Percentiles rank a stretch among this genome's conserved stretches.
Evolutionary conservation across 2,797 vertebrate genomes (phyloP).

Genomic region (Karalla daura): DNA sequence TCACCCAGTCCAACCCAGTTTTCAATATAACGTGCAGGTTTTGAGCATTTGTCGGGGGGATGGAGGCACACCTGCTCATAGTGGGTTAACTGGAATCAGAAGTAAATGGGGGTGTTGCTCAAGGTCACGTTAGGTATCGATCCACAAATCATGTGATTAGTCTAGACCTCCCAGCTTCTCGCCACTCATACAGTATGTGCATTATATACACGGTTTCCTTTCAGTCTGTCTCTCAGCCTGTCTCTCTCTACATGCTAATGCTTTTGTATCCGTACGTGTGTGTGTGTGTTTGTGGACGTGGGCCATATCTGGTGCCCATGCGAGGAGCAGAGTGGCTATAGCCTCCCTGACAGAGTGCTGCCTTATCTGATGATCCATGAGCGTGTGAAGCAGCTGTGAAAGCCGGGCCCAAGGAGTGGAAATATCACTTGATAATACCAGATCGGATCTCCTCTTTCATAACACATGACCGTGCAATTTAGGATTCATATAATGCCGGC

Average conservation of each 20-base stretch:
- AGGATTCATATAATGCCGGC: constrained; percentile 45
- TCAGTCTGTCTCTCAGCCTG: not conserved
- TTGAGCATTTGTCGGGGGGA: too few species aligned
- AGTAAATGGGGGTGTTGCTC: not conserved
- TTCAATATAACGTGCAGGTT: too few species aligned
- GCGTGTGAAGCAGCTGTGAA: constrained; percentile 45
- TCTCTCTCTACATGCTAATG: not conserved
- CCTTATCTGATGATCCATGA: constrained; percentile 74
- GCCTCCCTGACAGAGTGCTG: constrained; percentile 53
- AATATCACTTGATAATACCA: constrained; percentile 62
- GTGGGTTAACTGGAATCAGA: too few species aligned
- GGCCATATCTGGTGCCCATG: constrained; percentile 17
- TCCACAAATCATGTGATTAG: constrained; percentile 18
- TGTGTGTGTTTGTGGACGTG: not conserved
- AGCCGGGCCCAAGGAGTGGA: constrained; percentile 49
- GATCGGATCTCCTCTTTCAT: constrained; percentile 54
- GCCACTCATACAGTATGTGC: not conserved
- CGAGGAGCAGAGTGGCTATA: constrained; percentile 30
- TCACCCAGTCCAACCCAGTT: too few species aligned
- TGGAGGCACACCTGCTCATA: too few species aligned
- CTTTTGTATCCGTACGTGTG: not conserved
- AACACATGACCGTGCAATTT: constrained; percentile 63
- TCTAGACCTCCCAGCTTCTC: not conserved
- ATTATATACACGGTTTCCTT: not conserved
- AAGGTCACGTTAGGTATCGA: constrained; percentile 14